phyloP scores from a whole-genome alignment of 2,113 vertebrate species.

The Pedetes capensis region DNA sequence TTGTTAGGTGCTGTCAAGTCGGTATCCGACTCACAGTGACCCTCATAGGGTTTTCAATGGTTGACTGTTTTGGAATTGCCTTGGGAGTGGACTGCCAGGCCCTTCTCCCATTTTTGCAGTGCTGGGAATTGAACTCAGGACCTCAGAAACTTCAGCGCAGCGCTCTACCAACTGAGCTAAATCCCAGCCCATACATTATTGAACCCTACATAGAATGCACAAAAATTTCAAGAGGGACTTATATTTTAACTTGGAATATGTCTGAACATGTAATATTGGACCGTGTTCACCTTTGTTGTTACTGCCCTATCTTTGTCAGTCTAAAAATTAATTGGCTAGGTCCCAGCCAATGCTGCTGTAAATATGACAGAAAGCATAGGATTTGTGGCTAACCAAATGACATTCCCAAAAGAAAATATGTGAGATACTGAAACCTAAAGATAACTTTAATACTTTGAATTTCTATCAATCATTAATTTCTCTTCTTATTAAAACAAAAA shows the following conservation, averaged over 20 bases:
- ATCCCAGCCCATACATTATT: not conserved
- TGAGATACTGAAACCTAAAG: conserved; percentile 18
- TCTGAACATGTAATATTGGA: not conserved
- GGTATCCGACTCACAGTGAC: too few species aligned
- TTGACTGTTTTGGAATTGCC: too few species aligned
- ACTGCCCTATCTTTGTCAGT: not conserved
- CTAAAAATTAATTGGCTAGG: not conserved
- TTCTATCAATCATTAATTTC: not conserved
- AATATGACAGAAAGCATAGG: not conserved
- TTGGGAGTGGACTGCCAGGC: too few species aligned
- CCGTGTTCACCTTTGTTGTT: not conserved
- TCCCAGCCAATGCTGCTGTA: not conserved
- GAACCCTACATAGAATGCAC: not conserved
- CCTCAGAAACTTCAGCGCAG: too few species aligned
- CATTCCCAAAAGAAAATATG: not conserved
- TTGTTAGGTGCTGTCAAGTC: too few species aligned
- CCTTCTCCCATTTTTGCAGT: too few species aligned
- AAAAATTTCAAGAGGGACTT: not conserved
- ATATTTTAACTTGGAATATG: not conserved
- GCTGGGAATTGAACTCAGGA: too few species aligned
- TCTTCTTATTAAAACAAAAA: not conserved
- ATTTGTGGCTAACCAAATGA: not conserved
- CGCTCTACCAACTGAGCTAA: too few species aligned
- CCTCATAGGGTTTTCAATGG: too few species aligned
- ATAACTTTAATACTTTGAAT: not conserved